A percentile compares a stretch with the other conserved stretches of the same genome.
Evolutionary conservation across 2,113 vertebrate species (phyloP).

Genomic region (Paradoxurus hermaphroditus): DNA sequence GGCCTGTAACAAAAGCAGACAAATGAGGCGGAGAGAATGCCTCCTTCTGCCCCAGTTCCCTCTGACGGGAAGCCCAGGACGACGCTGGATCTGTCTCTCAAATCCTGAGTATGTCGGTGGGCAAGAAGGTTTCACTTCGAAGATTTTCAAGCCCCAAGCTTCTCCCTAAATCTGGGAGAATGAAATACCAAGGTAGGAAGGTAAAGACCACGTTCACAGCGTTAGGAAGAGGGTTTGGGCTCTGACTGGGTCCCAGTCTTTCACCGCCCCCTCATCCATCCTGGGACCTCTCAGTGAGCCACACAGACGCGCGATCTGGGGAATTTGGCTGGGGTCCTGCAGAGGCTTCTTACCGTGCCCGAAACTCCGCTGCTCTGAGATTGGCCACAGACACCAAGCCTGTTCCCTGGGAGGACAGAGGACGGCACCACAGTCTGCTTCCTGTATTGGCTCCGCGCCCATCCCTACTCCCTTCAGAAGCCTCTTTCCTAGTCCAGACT

Average conservation of each 20-base stretch:
- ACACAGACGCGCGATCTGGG: neutral
- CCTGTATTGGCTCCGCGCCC: neutral
- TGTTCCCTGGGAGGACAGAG: conserved; percentile 51
- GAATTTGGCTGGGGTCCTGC: neutral
- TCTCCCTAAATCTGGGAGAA: neutral
- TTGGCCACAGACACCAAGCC: neutral
- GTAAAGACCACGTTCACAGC: neutral
- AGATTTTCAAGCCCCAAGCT: neutral
- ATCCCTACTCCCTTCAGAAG: neutral
- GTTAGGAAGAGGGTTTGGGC: neutral
- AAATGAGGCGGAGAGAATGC: neutral
- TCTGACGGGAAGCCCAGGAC: neutral
- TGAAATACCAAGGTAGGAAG: neutral
- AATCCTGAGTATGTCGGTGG: neutral
- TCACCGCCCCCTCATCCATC: neutral
- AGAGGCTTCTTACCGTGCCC: conserved; percentile 55
- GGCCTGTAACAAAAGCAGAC: neutral
- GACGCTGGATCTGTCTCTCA: neutral
- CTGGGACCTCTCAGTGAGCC: neutral
- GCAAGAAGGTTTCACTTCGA: neutral
- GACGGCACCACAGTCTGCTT: neutral
- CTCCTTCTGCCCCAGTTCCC: neutral
- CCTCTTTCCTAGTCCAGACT: neutral
- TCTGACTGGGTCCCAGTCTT: neutral
- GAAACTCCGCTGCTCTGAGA: neutral